These are phyloP conservation scores for Tigriopus japonicus DNA, from an alignment of 1,140 invertebrate genomes.

Conservation along the genomic window DNA sequence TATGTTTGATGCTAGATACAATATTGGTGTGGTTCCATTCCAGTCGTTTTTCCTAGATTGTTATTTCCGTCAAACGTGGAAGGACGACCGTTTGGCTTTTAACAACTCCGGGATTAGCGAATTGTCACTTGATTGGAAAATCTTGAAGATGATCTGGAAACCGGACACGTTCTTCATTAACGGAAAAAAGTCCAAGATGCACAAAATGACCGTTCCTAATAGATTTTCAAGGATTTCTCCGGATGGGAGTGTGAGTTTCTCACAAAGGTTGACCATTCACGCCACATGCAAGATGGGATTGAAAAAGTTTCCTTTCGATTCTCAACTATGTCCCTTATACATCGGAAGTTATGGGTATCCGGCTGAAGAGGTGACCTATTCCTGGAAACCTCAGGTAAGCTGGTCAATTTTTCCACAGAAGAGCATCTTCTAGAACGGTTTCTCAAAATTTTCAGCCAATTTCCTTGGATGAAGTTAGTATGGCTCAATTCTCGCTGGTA, in stretches of 20 bases:
- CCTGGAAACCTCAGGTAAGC: conserved; percentile 12
- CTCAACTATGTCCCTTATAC: conserved; percentile 36
- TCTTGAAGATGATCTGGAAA: conserved; percentile 33
- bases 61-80: conserved; percentile 12
- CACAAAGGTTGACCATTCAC: conserved; percentile 39
- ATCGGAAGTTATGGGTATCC: conserved; percentile 25
- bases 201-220: conserved; percentile 42
- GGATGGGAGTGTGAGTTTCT: conserved; percentile 19
- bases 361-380: not conserved
- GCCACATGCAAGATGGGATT: conserved; percentile 44
- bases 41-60: conserved; percentile 1
- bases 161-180: conserved; percentile 45
- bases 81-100: not conserved
- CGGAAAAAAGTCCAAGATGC: conserved; percentile 38
- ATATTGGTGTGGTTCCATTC: no score
- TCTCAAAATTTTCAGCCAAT: not conserved
- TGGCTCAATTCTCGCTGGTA: conserved; percentile 1
- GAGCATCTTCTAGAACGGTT: no score
- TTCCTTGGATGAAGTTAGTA: not conserved
- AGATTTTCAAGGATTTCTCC: conserved; percentile 23
- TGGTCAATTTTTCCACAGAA: no score
- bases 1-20: conserved; percentile 21
- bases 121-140: conserved; percentile 8
- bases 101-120: not conserved
- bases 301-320: conserved; percentile 42